phyloP scores from a whole-genome alignment of 2,113 vertebrate genomes.

The human region DNA sequence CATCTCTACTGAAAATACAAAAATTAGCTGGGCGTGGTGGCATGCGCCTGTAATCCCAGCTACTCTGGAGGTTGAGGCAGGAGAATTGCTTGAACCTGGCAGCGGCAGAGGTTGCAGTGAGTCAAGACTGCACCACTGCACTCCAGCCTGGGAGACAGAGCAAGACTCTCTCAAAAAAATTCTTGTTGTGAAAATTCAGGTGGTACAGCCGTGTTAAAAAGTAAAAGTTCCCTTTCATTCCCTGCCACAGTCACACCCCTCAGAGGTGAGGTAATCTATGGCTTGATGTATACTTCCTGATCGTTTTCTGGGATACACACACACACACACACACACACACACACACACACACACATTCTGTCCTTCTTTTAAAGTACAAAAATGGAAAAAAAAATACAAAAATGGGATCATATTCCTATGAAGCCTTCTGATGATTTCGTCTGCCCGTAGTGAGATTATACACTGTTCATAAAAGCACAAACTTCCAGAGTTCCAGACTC shows the following conservation, averaged over 20 bases:
- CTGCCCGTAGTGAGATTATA: background rate
- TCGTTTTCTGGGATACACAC: background rate
- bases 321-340: background rate
- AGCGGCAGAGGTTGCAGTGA: too few species aligned
- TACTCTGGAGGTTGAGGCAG: too few species aligned
- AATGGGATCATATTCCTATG: background rate
- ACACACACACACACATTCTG: background rate
- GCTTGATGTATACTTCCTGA: background rate
- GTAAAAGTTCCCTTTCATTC: background rate
- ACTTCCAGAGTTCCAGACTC: background rate
- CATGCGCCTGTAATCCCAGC: too few species aligned
- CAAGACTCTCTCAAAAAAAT: too few species aligned
- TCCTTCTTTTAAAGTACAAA: background rate
- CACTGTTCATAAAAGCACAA: background rate
- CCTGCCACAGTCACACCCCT: background rate
- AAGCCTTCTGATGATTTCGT: background rate
- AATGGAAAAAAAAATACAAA: background rate
- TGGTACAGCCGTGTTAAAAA: conserved; percentile 18
- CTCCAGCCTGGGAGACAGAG: too few species aligned
- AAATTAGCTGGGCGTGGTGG: too few species aligned
- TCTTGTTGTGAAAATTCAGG: conserved; percentile 27
- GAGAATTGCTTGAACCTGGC: too few species aligned
- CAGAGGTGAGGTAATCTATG: background rate
- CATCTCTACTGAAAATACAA: too few species aligned
- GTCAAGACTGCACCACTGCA: too few species aligned